Evolutionary conservation across 1,140 invertebrate genomes (phyloP).

Genomic region (roundworm (Caenorhabditis elegans)): WBcel235 BX284605.5:14377001-14377500

Average conservation of each 20-base stretch:
- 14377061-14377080: neutral
- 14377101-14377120: neutral
- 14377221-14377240: neutral
- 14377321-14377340: no score
- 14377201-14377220: neutral
- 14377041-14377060: neutral
- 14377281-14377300: no score
- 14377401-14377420: no score
- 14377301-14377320: no score
- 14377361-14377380: no score
- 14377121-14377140: neutral
- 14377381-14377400: no score
- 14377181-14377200: neutral
- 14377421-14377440: neutral
- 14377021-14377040: neutral
- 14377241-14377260: no score
- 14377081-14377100: neutral
- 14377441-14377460: constrained; percentile 2
- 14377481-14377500: neutral
- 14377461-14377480: neutral
- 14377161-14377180: neutral
- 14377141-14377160: neutral
- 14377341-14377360: no score
- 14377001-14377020: neutral
- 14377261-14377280: no score